phyloP scores from a whole-genome alignment of 2,797 vertebrate genomes.

The Xenops minutus region DNA sequence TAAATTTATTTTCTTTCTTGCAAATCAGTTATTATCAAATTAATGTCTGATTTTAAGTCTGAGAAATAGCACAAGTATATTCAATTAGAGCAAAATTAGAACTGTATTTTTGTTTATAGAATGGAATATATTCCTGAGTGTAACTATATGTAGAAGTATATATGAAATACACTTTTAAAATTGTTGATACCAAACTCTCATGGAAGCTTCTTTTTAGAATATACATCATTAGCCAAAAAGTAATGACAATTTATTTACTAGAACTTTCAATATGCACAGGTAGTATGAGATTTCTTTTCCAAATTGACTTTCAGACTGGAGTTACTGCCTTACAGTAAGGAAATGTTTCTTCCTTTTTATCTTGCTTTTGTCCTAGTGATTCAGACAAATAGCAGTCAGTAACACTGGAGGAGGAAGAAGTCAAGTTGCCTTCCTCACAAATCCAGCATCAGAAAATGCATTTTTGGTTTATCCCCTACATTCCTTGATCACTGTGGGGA shows the following conservation, averaged over 20 bases:
- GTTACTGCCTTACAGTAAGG: neutral
- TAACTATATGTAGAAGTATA: neutral
- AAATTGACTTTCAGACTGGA: neutral
- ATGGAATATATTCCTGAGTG: neutral
- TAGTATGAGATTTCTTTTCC: neutral
- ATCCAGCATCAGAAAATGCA: neutral
- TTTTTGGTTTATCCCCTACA: neutral
- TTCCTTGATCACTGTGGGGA: conserved; percentile 26
- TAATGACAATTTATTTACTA: neutral
- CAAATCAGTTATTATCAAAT: neutral
- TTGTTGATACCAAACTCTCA: neutral
- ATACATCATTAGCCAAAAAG: neutral
- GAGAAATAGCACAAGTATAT: neutral
- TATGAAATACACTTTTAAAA: neutral
- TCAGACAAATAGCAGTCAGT: neutral
- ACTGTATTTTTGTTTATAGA: neutral
- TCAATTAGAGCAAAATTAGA: neutral
- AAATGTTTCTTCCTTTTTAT: neutral
- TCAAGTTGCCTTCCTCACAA: neutral
- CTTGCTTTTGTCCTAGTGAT: neutral
- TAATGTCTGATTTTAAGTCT: neutral
- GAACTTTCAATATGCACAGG: neutral
- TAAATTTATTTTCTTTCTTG: neutral
- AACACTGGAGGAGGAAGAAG: neutral
- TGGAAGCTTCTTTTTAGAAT: neutral